Evolutionary conservation across 1,140 invertebrate genomes (phyloP).

Genomic region (Laupala kohalensis): DNA sequence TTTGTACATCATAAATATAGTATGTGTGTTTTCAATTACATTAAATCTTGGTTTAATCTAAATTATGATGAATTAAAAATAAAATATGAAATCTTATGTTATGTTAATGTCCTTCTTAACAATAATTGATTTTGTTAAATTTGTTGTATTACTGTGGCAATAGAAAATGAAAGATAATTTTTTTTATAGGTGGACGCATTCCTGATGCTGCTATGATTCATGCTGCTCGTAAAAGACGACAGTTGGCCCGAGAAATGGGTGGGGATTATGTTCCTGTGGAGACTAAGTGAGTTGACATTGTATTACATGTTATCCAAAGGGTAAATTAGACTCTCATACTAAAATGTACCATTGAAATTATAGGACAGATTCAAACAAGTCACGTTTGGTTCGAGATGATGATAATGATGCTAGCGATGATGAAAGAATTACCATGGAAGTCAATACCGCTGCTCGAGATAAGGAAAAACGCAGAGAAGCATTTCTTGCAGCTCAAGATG

Average conservation of each 20-base stretch:
- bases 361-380: neutral
- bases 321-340: too few species aligned
- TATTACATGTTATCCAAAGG: neutral
- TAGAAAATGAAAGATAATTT: too few species aligned
- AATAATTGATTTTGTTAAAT: too few species aligned
- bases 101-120: too few species aligned
- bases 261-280: constrained; percentile 30
- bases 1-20: too few species aligned
- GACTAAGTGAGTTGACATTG: neutral
- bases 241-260: constrained; percentile 69
- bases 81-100: too few species aligned
- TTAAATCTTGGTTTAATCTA: too few species aligned
- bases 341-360: neutral
- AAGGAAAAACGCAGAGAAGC: constrained; percentile 65
- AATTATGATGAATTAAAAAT: too few species aligned
- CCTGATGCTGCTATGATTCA: constrained; percentile 94
- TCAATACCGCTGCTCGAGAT: constrained; percentile 56
- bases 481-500: constrained; percentile 62
- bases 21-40: too few species aligned
- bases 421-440: constrained; percentile 65
- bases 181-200: constrained; percentile 61
- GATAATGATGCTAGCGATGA: constrained; percentile 73
- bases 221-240: constrained; percentile 79
- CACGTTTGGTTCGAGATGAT: constrained; percentile 66
- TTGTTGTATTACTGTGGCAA: too few species aligned